These are phyloP conservation scores for Chloropsis hardwickii DNA, from an alignment of 2,113 vertebrate genomes.

Conservation along the genomic window DNA sequence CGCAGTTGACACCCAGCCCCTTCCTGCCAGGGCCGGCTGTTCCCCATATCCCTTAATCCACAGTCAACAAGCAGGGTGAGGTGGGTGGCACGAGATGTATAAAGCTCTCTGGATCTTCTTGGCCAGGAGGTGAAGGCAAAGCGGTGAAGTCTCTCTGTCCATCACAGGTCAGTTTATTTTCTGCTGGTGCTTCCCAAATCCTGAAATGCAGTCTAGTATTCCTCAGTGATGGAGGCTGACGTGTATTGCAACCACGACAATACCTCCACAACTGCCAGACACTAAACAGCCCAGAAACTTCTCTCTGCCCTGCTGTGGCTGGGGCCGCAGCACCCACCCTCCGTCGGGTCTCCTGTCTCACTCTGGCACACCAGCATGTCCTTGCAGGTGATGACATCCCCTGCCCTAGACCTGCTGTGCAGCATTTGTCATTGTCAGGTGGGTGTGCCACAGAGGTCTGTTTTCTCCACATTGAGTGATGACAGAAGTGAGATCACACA, in stretches of 20 bases:
- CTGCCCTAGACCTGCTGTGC: neutral
- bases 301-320: neutral
- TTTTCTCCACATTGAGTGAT: neutral
- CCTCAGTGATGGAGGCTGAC: neutral
- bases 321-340: too few species aligned
- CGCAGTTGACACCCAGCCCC: too few species aligned
- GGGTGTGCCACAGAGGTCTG: neutral
- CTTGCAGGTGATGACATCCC: neutral
- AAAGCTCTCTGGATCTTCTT: neutral
- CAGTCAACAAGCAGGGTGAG: too few species aligned
- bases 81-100: fast-evolving
- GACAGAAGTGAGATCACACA: neutral
- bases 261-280: slow-evolving; percentile 49
- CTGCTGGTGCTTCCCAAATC: neutral
- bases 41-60: too few species aligned
- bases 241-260: neutral
- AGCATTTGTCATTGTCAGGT: neutral
- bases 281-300: slow-evolving; percentile 69
- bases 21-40: neutral
- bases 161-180: neutral
- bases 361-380: neutral
- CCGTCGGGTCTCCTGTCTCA: neutral
- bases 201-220: neutral
- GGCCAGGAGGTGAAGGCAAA: neutral
- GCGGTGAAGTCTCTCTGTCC: neutral